A percentile compares a stretch with the other conserved stretches of the same genome.
phyloP scores from a whole-genome alignment of 2,113 vertebrate species.

The Halcyon malimbica region DNA sequence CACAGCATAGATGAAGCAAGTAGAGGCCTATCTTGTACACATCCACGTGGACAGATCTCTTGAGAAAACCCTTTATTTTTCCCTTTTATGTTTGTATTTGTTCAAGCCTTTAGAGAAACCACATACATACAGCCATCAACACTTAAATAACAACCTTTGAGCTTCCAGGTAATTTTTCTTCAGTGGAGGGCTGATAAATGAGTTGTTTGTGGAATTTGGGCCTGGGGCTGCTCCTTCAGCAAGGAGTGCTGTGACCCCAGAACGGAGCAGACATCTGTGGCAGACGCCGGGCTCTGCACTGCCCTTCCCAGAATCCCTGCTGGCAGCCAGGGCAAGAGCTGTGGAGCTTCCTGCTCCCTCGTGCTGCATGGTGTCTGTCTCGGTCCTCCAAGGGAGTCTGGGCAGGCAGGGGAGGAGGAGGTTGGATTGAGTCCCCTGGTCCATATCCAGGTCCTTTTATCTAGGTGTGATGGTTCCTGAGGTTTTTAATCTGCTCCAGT shows the following conservation, averaged over 20 bases:
- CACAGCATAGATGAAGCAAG: background rate
- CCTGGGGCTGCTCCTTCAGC: background rate
- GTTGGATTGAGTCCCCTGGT: background rate
- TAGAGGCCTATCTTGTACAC: background rate
- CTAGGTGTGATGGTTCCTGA: background rate
- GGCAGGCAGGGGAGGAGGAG: background rate
- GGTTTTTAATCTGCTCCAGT: background rate
- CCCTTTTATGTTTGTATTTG: background rate
- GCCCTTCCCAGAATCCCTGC: background rate
- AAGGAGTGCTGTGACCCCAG: background rate
- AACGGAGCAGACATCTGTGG: fast-evolving
- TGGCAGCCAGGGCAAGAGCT: background rate
- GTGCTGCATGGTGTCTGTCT: fast-evolving
- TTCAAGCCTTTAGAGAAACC: background rate
- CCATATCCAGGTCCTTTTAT: background rate
- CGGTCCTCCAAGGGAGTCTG: background rate
- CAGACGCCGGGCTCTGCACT: background rate
- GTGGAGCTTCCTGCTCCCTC: background rate
- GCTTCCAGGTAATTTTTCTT: background rate
- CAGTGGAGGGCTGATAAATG: background rate
- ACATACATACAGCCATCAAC: background rate
- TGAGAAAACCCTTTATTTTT: background rate
- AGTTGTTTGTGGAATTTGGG: background rate
- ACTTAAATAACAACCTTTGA: background rate
- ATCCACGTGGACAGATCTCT: background rate